phyloP scores from a whole-genome alignment of 1,140 invertebrate genomes.

The Solenopsis invicta region DNA sequence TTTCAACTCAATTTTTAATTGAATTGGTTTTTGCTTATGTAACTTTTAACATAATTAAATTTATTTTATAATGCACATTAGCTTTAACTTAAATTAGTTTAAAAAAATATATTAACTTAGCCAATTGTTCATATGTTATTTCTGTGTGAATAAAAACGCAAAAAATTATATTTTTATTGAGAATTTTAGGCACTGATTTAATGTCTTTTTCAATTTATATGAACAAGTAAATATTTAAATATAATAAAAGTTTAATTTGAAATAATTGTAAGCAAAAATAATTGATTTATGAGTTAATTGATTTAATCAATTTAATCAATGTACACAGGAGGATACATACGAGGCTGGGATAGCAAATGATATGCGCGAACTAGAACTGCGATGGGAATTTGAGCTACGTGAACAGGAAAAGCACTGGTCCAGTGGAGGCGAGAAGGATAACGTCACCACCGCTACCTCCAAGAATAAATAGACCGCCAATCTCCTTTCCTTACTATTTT shows the following conservation, averaged over 20 bases:
- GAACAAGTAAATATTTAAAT: neutral
- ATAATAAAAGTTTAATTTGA: neutral
- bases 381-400: conserved; percentile 90
- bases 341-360: conserved; percentile 90
- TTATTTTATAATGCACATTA: no score
- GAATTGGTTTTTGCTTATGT: no score
- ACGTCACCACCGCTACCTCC: conserved; percentile 74
- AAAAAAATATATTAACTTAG: no score
- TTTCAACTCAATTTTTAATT: no score
- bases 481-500: neutral
- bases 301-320: neutral
- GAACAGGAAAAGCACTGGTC: conserved; percentile 90
- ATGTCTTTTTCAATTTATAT: neutral
- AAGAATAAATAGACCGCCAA: conserved; percentile 81
- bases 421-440: conserved; percentile 89
- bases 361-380: conserved; percentile 90
- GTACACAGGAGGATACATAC: conserved; percentile 88
- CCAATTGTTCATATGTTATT: no score
- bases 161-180: no score
- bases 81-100: no score
- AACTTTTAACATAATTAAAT: no score
- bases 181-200: neutral
- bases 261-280: neutral
- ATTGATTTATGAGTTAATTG: neutral
- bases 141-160: no score